A percentile compares a stretch with the other conserved stretches of the same genome.
phyloP scores from a whole-genome alignment of 2,888 invertebrate genomes.

The Unio delphinus region DNA sequence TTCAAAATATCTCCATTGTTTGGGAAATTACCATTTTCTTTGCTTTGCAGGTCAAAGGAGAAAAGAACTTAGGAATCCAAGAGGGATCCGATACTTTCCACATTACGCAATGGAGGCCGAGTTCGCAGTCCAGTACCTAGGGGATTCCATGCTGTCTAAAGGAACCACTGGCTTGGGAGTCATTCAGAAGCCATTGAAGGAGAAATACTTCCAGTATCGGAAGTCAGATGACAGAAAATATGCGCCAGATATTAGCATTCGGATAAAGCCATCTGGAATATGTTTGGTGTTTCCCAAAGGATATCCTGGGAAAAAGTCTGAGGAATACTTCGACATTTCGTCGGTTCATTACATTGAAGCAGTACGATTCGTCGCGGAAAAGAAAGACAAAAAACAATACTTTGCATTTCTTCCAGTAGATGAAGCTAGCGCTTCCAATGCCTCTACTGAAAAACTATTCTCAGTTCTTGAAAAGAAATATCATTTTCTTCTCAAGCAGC shows the following conservation, averaged over 20 bases:
- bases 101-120: slow-evolving; percentile 35
- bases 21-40: not conserved
- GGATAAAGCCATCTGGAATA: slow-evolving; percentile 89
- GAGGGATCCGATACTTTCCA: too few relatives aligned
- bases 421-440: slow-evolving; percentile 47
- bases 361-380: slow-evolving; percentile 57
- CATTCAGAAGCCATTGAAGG: slow-evolving; percentile 96
- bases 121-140: slow-evolving; percentile 95
- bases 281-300: slow-evolving; percentile 94
- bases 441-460: slow-evolving; percentile 75
- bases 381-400: slow-evolving; percentile 71
- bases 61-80: too few relatives aligned
- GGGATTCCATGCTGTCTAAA: slow-evolving; percentile 95
- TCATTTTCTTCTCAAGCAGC: slow-evolving; percentile 90
- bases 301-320: slow-evolving; percentile 92
- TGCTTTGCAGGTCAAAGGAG: slow-evolving; percentile 2
- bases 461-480: slow-evolving; percentile 96
- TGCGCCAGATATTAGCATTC: slow-evolving; percentile 72
- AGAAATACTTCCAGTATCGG: slow-evolving; percentile 95
- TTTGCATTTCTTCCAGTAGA: slow-evolving; percentile 80
- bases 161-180: slow-evolving; percentile 98
- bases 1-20: too few relatives aligned
- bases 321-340: slow-evolving; percentile 74
- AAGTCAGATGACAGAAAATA: slow-evolving; percentile 50
- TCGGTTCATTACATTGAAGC: slow-evolving; percentile 74